These are phyloP conservation scores for Calameuta pallipes DNA, from an alignment of 2,888 invertebrate species.

Conservation along the genomic window DNA sequence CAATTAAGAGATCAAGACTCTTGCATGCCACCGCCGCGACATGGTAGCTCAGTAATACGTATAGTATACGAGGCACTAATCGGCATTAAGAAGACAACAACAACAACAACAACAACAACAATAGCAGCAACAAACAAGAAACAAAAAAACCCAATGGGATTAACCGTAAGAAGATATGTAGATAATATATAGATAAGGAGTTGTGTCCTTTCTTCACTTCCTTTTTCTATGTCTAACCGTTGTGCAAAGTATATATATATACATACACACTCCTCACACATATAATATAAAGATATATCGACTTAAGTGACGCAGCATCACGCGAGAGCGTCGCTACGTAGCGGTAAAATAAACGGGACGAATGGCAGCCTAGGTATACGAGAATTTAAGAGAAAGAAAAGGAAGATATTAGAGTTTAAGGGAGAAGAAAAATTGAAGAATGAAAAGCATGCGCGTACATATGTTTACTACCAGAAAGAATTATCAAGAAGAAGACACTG, in stretches of 20 bases:
- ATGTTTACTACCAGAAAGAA: neutral
- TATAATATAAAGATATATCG: neutral
- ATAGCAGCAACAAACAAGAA: neutral
- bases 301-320: neutral
- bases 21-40: neutral
- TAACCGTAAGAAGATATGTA: conserved; percentile 7
- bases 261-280: too few relatives aligned
- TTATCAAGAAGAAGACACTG: neutral
- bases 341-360: neutral
- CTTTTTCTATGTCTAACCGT: neutral
- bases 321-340: neutral
- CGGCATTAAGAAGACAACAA: neutral
- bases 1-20: conserved; percentile 6
- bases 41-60: neutral
- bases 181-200: neutral
- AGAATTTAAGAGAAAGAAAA: neutral
- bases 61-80: conserved; percentile 1
- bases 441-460: neutral
- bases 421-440: neutral
- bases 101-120: neutral
- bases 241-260: neutral
- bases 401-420: neutral
- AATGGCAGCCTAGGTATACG: neutral
- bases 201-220: neutral
- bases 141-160: neutral